Conservation (phyloP, 2,797 vertebrate species). For the Pagetopsis macropterus region DNA sequence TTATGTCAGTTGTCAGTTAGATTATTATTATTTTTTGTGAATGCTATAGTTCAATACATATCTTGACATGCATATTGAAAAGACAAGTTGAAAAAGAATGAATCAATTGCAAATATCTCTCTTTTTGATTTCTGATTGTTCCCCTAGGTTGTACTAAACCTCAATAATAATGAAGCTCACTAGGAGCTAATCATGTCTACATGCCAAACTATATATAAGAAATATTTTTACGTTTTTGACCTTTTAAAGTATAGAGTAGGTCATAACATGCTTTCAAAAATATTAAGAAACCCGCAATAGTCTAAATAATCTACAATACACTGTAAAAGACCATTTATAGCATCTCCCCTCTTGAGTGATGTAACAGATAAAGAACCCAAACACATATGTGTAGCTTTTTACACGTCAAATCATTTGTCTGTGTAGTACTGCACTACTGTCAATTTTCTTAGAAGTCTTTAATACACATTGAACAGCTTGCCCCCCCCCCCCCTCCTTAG, state of each 20-base stretch:
- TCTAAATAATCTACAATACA: too few relatives aligned
- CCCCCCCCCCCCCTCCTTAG: constrained; percentile 28
- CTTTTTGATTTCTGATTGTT: too few relatives aligned
- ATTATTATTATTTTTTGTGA: neutral
- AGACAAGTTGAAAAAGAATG: neutral
- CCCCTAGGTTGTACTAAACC: too few relatives aligned
- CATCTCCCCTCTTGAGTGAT: neutral
- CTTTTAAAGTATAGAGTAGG: too few relatives aligned
- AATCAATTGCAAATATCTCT: neutral
- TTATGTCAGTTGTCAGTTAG: neutral
- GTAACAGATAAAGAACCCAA: neutral
- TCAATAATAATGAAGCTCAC: too few relatives aligned
- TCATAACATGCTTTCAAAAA: neutral
- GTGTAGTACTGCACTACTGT: neutral
- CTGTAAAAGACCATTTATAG: too few relatives aligned
- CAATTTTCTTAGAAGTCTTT: constrained; percentile 1
- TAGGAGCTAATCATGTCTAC: too few relatives aligned
- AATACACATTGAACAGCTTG: constrained; percentile 26
- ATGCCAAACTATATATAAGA: too few relatives aligned
- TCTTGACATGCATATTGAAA: neutral
- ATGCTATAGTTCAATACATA: neutral
- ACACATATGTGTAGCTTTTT: neutral
- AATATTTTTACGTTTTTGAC: too few relatives aligned
- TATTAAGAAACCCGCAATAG: neutral
- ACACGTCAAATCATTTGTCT: neutral